Evolutionary conservation across 2,113 vertebrate species (phyloP).

Genomic region (Origma solitaria): DNA sequence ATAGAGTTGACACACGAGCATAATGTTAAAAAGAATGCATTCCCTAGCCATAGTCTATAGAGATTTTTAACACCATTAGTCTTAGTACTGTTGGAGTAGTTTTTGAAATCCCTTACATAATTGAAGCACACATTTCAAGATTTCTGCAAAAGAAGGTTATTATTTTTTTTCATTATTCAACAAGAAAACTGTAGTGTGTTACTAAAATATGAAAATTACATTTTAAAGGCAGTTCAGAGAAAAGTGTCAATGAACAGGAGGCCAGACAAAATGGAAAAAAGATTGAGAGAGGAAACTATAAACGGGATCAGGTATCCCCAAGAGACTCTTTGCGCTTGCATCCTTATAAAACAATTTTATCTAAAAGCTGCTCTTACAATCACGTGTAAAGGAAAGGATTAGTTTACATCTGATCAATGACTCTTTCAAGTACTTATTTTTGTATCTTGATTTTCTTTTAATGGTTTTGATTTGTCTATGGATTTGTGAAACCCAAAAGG

Average conservation of each 20-base stretch:
- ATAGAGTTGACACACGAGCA: background rate
- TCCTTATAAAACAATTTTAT: background rate
- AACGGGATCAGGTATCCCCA: rapidly evolving
- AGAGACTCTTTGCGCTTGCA: background rate
- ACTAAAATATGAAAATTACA: background rate
- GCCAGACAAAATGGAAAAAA: background rate
- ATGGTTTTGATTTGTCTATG: background rate
- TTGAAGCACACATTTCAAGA: background rate
- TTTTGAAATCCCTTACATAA: background rate
- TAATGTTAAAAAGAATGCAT: background rate
- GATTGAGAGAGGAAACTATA: background rate
- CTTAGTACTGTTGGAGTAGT: background rate
- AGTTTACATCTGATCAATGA: background rate
- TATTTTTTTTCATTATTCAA: background rate
- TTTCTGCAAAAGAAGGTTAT: background rate
- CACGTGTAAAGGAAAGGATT: background rate
- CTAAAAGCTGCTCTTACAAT: background rate
- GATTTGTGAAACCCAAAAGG: background rate
- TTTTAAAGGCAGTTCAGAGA: background rate
- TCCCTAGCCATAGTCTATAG: background rate
- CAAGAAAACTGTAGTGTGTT: background rate
- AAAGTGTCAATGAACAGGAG: background rate
- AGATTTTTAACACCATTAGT: background rate
- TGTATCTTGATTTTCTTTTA: background rate
- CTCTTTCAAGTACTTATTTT: background rate